These are phyloP conservation scores for Nematolebias whitei DNA, from an alignment of 2,113 vertebrate genomes.

Conservation along the genomic window DNA sequence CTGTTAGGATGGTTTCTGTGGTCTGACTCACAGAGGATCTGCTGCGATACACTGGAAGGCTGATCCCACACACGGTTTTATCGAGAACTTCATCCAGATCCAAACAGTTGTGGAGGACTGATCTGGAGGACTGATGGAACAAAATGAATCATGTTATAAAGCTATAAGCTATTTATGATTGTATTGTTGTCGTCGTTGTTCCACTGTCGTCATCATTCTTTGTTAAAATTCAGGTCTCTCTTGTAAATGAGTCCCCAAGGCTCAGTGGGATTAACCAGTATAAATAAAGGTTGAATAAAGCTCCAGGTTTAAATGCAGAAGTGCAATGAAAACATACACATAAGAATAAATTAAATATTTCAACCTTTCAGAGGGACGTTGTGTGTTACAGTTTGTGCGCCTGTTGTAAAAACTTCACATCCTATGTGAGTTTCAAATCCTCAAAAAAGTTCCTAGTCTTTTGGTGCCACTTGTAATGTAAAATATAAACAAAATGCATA, in stretches of 20 bases:
- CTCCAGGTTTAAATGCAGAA: not conserved
- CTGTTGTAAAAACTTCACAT: not conserved
- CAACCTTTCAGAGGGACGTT: no score
- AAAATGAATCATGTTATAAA: not conserved
- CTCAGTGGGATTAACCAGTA: no score
- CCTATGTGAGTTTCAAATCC: no score
- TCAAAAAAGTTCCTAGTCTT: no score
- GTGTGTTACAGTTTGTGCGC: not conserved
- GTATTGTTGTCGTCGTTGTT: no score
- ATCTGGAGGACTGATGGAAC: slow-evolving; percentile 49
- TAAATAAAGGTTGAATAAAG: no score
- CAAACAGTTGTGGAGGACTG: slow-evolving; percentile 47
- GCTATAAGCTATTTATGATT: no score
- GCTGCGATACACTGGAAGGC: slow-evolving; percentile 72
- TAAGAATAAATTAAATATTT: not conserved
- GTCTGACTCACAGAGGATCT: slow-evolving; percentile 58
- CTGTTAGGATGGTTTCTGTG: not conserved
- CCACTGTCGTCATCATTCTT: no score
- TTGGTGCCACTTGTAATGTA: no score
- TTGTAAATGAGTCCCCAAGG: no score
- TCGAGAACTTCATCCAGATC: slow-evolving; percentile 34
- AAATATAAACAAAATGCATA: no score
- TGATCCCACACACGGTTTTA: slow-evolving; percentile 69
- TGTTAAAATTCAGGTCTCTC: no score
- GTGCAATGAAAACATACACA: not conserved